Evolutionary conservation across 2,113 vertebrate species (phyloP).

Genomic region (Vombatus ursinus): DNA sequence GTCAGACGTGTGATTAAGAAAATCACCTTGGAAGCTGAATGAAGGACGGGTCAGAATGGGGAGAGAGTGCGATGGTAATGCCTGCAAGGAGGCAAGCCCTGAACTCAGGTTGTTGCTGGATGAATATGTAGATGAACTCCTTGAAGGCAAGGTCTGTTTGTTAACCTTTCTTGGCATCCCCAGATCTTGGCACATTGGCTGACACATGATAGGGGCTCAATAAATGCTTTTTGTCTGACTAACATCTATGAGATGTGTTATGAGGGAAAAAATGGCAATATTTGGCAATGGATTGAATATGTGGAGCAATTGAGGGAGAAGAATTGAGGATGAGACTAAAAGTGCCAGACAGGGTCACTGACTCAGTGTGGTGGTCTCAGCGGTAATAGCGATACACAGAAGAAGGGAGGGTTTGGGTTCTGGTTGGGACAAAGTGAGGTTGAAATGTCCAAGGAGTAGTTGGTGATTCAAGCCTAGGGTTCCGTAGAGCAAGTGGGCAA

Average conservation of each 20-base stretch:
- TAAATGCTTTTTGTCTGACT: neutral
- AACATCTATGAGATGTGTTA: neutral
- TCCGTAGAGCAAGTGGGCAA: neutral
- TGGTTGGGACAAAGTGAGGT: neutral
- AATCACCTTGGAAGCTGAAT: neutral
- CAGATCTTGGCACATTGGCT: neutral
- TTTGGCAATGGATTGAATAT: neutral
- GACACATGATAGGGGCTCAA: neutral
- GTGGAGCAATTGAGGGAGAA: neutral
- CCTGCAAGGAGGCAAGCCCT: too few species aligned
- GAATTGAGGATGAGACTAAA: neutral
- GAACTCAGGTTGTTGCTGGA: neutral
- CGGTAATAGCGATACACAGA: neutral
- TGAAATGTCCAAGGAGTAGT: neutral
- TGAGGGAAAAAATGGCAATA: neutral
- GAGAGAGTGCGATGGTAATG: neutral
- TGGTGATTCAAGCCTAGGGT: neutral
- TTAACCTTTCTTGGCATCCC: neutral
- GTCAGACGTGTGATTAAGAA: neutral
- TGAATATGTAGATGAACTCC: neutral
- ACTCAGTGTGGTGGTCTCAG: neutral
- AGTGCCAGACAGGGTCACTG: neutral
- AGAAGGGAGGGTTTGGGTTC: neutral
- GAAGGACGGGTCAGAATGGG: neutral
- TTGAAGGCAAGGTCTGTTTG: neutral